Base-by-base conservation (phyloP, 2,888 invertebrate genomes). In the Thalpophila matura region DNA sequence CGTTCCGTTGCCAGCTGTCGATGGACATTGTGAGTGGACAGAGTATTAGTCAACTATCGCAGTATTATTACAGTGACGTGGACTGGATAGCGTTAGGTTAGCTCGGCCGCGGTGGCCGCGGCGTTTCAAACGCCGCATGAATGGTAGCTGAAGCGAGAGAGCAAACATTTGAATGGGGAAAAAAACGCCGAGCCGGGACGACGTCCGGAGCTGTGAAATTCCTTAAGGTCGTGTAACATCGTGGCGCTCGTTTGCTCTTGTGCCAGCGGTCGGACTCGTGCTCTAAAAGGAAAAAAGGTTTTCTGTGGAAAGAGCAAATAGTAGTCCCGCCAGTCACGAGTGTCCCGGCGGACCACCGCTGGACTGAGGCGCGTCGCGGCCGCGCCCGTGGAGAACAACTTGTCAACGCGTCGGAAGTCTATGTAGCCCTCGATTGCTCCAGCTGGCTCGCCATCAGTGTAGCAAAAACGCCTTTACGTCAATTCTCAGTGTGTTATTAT, bases 401-500 rank as follows among this genome's bases (percentile, higher is more conserved):
- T n/a, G n/a, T n/a, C n/a, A n/a, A n/a, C n/a, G n/a, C 55, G 63
- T 51, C 49, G 61, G 38, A 26, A 61, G 49, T 58, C 38, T 47
- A 56, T 56, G 55, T 66, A 74, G 72, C 79, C 84, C 82, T 86
- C 87, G 86, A 83, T 83, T 82, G 88, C 89, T 86, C 88, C 87
- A 89, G 89, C 90, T 90, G 89, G 90, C 90, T 91, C 89, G 93
- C 91, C 90, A 89, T 91, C 81, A 87, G 84, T 91, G 87, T 93
- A 91, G 93, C 93, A 86, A 91, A 86, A 91, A 91, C 89, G 93
- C 94, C 93, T 92, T 93, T 91, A 92, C 92, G 94, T 94, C 94
- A 93, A 93, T 93, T 95, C 94, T 95, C 94, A 94, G 94, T 94
- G 94, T 94, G 94, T 94, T 93, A 94, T 93, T 91, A 94, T 94